A percentile compares a stretch with the other conserved stretches of the same genome.
Evolutionary conservation across 1,140 invertebrate genomes (phyloP).

Genomic region (Caenorhabditis remanei): DNA sequence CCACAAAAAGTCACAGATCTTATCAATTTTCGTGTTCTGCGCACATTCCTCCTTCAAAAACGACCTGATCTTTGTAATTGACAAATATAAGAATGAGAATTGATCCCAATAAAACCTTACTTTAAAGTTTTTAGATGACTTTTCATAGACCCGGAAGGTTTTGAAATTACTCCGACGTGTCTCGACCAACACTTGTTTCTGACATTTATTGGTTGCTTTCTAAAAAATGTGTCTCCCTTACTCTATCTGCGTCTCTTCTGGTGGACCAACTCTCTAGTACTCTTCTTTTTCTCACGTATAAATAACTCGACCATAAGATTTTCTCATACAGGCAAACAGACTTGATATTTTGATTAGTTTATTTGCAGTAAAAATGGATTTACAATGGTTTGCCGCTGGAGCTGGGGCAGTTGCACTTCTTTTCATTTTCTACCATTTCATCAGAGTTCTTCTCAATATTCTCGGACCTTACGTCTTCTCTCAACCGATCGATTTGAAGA

Average conservation of each 20-base stretch:
- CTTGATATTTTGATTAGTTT: not conserved
- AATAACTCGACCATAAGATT: not conserved
- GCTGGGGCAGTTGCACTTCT: conserved; percentile 41
- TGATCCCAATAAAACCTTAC: not conserved
- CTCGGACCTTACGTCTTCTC: conserved; percentile 71
- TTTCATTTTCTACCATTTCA: conserved; percentile 55
- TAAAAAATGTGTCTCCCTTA: not conserved
- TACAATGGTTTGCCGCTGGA: conserved; percentile 58
- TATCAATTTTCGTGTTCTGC: too few relatives aligned
- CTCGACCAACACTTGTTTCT: too few relatives aligned
- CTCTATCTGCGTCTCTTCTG: not conserved
- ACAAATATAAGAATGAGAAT: not conserved
- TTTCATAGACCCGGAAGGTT: not conserved
- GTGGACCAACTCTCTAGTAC: not conserved
- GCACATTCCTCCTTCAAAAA: not conserved
- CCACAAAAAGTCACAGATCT: conserved; percentile 8
- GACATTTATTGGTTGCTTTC: not conserved
- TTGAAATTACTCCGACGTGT: too few relatives aligned
- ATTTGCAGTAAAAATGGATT: conserved; percentile 19
- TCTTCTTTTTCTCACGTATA: not conserved
- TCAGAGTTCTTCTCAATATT: conserved; percentile 63
- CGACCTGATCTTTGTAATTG: not conserved
- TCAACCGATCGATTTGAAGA: conserved; percentile 69
- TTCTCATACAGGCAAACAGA: not conserved
- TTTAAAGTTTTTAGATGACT: not conserved